Evolutionary conservation across 2,797 vertebrate species (phyloP).

Genomic region (Geotrypetes seraphini): DNA sequence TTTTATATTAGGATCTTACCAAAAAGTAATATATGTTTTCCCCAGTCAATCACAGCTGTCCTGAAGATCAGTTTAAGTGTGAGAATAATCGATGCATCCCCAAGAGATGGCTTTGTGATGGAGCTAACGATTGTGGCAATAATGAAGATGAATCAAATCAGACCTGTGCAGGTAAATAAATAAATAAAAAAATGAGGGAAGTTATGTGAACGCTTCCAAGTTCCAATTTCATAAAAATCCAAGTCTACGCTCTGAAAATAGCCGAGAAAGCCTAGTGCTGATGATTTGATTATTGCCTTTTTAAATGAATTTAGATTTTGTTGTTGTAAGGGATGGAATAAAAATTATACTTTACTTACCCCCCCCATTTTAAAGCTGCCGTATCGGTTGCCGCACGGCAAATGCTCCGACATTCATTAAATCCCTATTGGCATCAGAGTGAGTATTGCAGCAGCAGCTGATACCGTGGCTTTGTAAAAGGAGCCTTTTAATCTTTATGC

Average conservation of each 20-base stretch:
- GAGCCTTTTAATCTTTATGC: slow-evolving; percentile 20
- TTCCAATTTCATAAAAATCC: not conserved
- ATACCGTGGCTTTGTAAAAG: too few species aligned
- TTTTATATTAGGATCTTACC: not conserved
- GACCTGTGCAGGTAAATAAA: slow-evolving; percentile 80
- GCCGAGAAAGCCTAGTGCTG: not conserved
- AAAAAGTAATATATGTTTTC: not conserved
- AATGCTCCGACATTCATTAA: too few species aligned
- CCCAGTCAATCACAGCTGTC: slow-evolving; percentile 80
- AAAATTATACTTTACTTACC: slow-evolving; percentile 27
- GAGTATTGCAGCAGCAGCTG: too few species aligned
- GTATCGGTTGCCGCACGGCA: too few species aligned
- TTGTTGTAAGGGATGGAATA: slow-evolving; percentile 4
- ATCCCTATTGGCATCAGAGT: too few species aligned
- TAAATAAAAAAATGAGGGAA: too few species aligned
- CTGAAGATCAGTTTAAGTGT: slow-evolving; percentile 87
- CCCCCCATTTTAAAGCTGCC: too few species aligned
- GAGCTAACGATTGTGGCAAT: slow-evolving; percentile 83
- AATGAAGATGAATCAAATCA: slow-evolving; percentile 84
- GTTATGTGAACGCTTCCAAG: not conserved
- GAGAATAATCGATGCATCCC: slow-evolving; percentile 90
- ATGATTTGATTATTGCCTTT: slow-evolving; percentile 11
- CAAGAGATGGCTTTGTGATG: slow-evolving; percentile 91
- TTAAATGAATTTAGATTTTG: slow-evolving; percentile 18
- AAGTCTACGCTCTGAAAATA: not conserved